phyloP scores from a whole-genome alignment of 2,888 invertebrate species.

The Saturnia japonica region DNA sequence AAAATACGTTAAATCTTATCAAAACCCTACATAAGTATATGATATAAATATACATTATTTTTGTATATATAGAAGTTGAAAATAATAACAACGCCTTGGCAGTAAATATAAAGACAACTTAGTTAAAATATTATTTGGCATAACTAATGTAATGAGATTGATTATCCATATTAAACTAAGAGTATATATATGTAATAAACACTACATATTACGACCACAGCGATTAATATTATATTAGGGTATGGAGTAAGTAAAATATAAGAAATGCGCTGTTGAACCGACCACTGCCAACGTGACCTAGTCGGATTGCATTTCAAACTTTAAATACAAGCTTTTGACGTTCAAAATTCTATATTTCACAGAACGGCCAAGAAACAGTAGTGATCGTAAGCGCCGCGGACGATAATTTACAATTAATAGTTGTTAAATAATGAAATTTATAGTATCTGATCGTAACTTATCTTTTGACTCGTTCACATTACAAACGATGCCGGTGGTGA shows the following conservation, averaged over 20 bases:
- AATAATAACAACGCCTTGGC: background rate
- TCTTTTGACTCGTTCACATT: no score
- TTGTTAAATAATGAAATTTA: background rate
- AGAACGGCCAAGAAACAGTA: background rate
- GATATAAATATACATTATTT: background rate
- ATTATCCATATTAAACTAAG: slow-evolving; percentile 13
- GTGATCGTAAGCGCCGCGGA: background rate
- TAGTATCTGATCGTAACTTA: background rate
- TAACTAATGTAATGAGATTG: slow-evolving; percentile 16
- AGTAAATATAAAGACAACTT: background rate
- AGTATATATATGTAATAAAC: slow-evolving; percentile 19
- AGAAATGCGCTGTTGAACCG: background rate
- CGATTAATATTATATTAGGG: slow-evolving; percentile 7
- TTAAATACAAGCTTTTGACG: background rate
- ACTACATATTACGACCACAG: slow-evolving; percentile 10
- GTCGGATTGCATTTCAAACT: no score
- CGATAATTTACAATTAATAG: background rate
- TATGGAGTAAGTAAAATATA: background rate
- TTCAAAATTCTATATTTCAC: background rate
- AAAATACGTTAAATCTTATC: background rate
- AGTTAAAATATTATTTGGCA: slow-evolving; percentile 16
- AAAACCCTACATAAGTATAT: background rate
- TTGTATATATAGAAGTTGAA: background rate
- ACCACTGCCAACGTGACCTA: no score
- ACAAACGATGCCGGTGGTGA: no score